Conservation (phyloP, 2,888 invertebrate species). For the Lysandra coridon region DNA sequence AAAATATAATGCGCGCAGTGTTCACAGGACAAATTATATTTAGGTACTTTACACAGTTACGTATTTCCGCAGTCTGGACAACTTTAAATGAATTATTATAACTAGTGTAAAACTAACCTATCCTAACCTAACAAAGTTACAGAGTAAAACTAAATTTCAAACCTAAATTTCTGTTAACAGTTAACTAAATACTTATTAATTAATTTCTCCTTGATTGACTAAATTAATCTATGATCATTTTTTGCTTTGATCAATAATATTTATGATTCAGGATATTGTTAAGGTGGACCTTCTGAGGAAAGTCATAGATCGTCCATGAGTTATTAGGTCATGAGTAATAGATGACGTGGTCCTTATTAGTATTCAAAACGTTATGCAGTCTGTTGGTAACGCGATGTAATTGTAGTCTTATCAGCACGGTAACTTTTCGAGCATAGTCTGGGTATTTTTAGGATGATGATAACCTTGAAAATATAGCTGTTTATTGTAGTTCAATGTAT, state of each 20-base stretch:
- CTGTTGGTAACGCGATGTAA: not conserved
- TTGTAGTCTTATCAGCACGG: constrained; percentile 10
- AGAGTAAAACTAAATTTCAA: too few species aligned
- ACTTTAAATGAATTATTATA: not conserved
- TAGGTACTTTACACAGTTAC: not conserved
- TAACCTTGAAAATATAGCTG: not conserved
- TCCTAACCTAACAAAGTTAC: too few species aligned
- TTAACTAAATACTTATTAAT: too few species aligned
- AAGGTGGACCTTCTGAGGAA: not conserved
- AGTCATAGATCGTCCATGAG: constrained; percentile 39
- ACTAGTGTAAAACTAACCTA: not conserved
- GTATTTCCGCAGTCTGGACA: not conserved
- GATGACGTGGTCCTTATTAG: constrained; percentile 47
- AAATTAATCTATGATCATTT: not conserved
- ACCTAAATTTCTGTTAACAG: too few species aligned
- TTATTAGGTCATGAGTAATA: constrained; percentile 43
- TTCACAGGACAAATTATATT: not conserved
- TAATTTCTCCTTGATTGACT: not conserved
- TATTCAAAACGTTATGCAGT: constrained; percentile 39
- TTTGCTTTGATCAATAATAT: not conserved
- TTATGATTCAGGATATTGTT: constrained; percentile 1
- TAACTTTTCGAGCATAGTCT: not conserved
- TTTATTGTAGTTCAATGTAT: not conserved
- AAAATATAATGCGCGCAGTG: not conserved
- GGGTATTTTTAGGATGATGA: not conserved